phyloP scores from a whole-genome alignment of 2,113 vertebrate species.

The Pterocles orientalis region DNA sequence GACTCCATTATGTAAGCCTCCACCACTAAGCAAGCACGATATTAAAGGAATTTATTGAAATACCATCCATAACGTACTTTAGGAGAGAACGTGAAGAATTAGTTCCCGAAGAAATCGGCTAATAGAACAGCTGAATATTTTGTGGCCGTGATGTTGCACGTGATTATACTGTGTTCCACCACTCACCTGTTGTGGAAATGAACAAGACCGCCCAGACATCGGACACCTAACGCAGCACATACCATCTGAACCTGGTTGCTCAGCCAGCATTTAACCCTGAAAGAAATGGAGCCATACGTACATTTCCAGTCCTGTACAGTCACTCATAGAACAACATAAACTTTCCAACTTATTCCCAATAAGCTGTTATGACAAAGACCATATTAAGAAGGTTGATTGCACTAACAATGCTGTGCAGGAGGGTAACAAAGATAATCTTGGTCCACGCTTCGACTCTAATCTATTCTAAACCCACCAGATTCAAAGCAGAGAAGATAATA shows the following conservation, averaged over 20 bases:
- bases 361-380: not conserved
- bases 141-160: not conserved
- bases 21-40: not conserved
- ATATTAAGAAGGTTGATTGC: not conserved
- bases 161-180: not conserved
- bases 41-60: not conserved
- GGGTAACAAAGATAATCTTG: not conserved
- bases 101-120: not conserved
- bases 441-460: not conserved
- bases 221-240: constrained; percentile 87
- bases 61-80: not conserved
- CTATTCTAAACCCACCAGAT: not conserved
- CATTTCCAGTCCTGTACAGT: not conserved
- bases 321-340: not conserved
- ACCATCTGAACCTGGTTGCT: constrained; percentile 89
- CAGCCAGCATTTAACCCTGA: constrained; percentile 83
- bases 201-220: constrained; percentile 86
- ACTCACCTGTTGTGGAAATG: constrained; percentile 91
- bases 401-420: not conserved
- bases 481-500: not conserved
- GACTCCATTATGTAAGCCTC: not conserved
- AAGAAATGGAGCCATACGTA: not conserved
- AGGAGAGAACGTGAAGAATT: not conserved
- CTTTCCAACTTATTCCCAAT: not conserved
- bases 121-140: not conserved